Percentiles rank a stretch among this genome's conserved stretches.
phyloP scores from a whole-genome alignment of 92 coral and sea anemone species.

The Plumapathes pennacea region DNA sequence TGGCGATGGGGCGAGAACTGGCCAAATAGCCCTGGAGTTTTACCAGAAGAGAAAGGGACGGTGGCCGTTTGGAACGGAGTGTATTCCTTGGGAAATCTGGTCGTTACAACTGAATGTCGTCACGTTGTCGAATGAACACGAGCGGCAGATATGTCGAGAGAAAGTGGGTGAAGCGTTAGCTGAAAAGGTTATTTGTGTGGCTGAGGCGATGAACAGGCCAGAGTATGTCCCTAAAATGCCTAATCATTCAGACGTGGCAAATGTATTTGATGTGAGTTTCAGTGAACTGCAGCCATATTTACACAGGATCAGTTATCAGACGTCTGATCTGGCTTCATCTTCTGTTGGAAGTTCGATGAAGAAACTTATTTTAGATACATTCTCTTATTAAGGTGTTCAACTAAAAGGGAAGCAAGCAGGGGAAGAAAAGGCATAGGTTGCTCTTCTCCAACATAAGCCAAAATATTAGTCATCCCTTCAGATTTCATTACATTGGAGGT shows the following conservation, averaged over 20 bases:
- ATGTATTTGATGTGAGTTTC: conserved; percentile 85
- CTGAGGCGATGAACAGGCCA: conserved; percentile 92
- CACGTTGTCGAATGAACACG: conserved; percentile 77
- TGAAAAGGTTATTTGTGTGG: conserved; percentile 86
- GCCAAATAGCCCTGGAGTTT: conserved; percentile 83
- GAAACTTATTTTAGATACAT: conserved; percentile 83
- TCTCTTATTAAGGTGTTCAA: conserved; percentile 58
- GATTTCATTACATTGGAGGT: too few species aligned
- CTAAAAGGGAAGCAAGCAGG: not conserved
- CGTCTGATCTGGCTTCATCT: conserved; percentile 69
- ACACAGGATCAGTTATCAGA: conserved; percentile 76
- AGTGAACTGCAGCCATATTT: conserved; percentile 85
- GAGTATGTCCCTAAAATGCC: conserved; percentile 98
- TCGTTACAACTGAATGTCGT: conserved; percentile 76
- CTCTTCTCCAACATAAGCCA: too few species aligned
- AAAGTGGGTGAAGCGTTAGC: conserved; percentile 90
- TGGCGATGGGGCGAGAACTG: conserved; percentile 70
- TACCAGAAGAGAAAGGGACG: conserved; percentile 91
- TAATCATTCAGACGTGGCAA: conserved; percentile 82
- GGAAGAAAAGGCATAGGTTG: too few species aligned
- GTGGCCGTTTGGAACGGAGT: conserved; percentile 94
- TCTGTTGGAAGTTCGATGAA: conserved; percentile 93
- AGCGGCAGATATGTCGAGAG: conserved; percentile 90
- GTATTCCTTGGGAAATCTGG: conserved; percentile 98
- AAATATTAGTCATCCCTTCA: too few species aligned